Evolutionary conservation across 2,888 invertebrate genomes (phyloP).

Genomic region (Metellina segmentata): DNA sequence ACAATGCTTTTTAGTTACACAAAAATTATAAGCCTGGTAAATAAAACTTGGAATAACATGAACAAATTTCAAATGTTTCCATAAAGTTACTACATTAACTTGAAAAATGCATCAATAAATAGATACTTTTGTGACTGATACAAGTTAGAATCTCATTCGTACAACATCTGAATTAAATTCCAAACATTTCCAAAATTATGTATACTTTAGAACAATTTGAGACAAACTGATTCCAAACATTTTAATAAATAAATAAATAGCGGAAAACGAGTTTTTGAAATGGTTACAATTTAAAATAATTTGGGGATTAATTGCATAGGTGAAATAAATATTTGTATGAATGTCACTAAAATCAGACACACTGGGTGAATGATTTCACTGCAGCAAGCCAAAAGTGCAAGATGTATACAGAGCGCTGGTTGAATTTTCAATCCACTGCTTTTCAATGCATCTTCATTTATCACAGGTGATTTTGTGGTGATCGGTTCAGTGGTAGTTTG

Average conservation of each 20-base stretch:
- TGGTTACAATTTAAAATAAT: background rate
- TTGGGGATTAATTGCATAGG: background rate
- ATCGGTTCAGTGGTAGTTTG: conserved; percentile 40
- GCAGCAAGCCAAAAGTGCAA: background rate
- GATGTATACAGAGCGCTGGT: background rate
- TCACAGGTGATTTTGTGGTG: background rate
- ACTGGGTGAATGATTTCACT: background rate
- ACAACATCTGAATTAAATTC: no score
- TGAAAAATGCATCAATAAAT: no score
- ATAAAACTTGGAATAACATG: no score
- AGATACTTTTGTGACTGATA: no score
- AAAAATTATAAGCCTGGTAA: no score
- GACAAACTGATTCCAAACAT: background rate
- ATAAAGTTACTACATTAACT: no score
- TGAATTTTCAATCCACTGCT: conserved; percentile 21
- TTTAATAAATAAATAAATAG: background rate
- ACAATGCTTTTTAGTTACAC: no score
- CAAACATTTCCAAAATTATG: background rate
- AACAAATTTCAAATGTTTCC: no score
- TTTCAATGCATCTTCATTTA: conserved; percentile 24
- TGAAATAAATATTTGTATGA: background rate
- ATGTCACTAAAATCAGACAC: background rate
- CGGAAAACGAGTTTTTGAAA: background rate
- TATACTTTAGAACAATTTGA: background rate
- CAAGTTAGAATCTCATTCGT: no score